These are phyloP conservation scores for Metopia argyrocephala DNA, from an alignment of 2,888 invertebrate species.

Conservation along the genomic window DNA sequence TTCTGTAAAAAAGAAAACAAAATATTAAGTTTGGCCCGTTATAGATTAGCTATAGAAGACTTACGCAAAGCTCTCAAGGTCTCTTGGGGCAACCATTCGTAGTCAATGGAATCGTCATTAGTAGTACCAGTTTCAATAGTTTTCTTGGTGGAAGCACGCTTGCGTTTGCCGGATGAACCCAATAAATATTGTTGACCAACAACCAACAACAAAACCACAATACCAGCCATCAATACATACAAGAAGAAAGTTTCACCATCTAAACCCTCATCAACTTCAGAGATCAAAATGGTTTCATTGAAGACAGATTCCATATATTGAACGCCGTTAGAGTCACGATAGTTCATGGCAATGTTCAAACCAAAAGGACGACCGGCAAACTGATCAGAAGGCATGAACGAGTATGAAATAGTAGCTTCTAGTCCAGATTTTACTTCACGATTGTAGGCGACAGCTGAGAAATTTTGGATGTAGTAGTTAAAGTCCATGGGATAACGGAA, in stretches of 20 bases:
- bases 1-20: constrained; percentile 80
- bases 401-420: constrained; percentile 96
- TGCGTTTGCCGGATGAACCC: constrained; percentile 88
- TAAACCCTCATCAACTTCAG: constrained; percentile 97
- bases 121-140: constrained; percentile 94
- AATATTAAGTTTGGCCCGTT: not conserved
- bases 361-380: constrained; percentile 98
- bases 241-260: constrained; percentile 99
- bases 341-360: constrained; percentile 93
- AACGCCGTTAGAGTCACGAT: constrained; percentile 86
- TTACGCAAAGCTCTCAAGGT: constrained; percentile 90
- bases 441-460: constrained; percentile 93
- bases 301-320: constrained; percentile 91
- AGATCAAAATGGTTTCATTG: constrained; percentile 97
- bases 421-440: constrained; percentile 92
- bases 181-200: constrained; percentile 92
- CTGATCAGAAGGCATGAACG: constrained; percentile 96
- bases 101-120: constrained; percentile 94
- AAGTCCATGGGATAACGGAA: constrained; percentile 99
- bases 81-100: constrained; percentile 98
- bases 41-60: constrained; percentile 73
- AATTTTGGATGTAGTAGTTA: constrained; percentile 98
- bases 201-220: constrained; percentile 91
- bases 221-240: constrained; percentile 95
- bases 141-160: constrained; percentile 80